Base-by-base conservation (phyloP, 2,797 vertebrate genomes). In the Phataginus tetradactyla region DNA sequence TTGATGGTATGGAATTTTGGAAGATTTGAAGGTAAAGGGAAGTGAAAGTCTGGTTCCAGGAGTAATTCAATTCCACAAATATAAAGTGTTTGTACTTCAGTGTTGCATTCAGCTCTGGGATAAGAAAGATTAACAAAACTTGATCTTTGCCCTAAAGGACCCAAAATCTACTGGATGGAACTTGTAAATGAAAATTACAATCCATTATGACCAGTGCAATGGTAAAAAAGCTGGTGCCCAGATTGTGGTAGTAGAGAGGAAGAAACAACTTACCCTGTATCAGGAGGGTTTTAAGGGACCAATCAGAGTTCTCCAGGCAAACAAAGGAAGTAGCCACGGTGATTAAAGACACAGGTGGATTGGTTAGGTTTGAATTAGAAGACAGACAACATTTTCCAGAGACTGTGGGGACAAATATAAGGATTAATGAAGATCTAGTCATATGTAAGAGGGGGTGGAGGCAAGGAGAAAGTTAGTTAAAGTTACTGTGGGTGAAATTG, bases 251-350 rank as follows among this genome's bases (percentile, higher is more conserved):
- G 51, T 55, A 49, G 0, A 79, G 66, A 93, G 20, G 17, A 81
- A 74, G 37, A 90, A 91, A 49, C 66, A 45, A 88, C 21, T 39
- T 88, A 29, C 3, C 12, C 29, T 49, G 2, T 45, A 15, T 57
- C 42, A 77, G 53, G 32, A 81, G 53, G 11, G 7, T 68, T 71
- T 64, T 45, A 32, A 96, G 32, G 45, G 55, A 79, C 10, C 2
- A 39, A 42, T 95, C 34, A 86, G 55, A 49, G n/a, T 49, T 95
- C 93, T 34, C 27, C 34, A 83, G 69, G 15, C n/a, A 95, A 83
- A 37, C 45, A 91, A 94, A 91, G 23, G 21, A 29, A 21, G 15
- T 23, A 63, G 21, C 14, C 13, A 72, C 7, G 53, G 32, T 66
- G 18, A 72, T 55, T 85, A 84, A 92, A 94, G 53, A 84, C 49